Evolutionary conservation across 2,888 invertebrate genomes (phyloP).

Genomic region (Tetragonula carbonaria): DNA sequence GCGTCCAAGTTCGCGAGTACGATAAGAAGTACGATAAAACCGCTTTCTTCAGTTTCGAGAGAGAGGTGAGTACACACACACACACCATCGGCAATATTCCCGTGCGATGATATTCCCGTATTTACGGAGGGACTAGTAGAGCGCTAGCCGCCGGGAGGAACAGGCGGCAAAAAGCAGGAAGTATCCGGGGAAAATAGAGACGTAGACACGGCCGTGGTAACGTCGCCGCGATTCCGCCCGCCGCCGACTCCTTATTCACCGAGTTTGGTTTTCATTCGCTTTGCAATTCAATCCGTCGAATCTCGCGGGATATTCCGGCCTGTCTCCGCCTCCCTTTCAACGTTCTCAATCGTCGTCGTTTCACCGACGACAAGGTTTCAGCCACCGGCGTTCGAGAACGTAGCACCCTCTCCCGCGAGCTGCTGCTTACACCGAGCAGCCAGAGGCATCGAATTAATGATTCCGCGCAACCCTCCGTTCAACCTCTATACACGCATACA

Average conservation of each 20-base stretch:
- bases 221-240: constrained; percentile 32
- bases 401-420: constrained; percentile 31
- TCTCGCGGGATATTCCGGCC: constrained; percentile 58
- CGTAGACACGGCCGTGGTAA: constrained; percentile 15
- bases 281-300: constrained; percentile 75
- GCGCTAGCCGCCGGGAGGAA: not conserved
- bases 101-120: not conserved
- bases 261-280: constrained; percentile 74
- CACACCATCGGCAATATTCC: not conserved
- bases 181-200: not conserved
- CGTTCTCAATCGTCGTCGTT: constrained; percentile 38
- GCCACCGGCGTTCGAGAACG: constrained; percentile 25
- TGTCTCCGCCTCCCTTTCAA: constrained; percentile 17
- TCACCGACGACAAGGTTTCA: constrained; percentile 25
- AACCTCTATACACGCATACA: not conserved
- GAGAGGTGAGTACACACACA: not conserved
- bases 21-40: not conserved
- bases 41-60: not conserved
- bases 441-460: constrained; percentile 65
- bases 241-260: constrained; percentile 57
- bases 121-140: too few species aligned
- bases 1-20: not conserved
- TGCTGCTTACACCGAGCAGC: constrained; percentile 36
- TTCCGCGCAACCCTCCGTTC: constrained; percentile 42
- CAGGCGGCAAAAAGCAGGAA: not conserved